Evolutionary conservation across 2,797 vertebrate species (phyloP).

Genomic region (Esox masquinongy): DNA sequence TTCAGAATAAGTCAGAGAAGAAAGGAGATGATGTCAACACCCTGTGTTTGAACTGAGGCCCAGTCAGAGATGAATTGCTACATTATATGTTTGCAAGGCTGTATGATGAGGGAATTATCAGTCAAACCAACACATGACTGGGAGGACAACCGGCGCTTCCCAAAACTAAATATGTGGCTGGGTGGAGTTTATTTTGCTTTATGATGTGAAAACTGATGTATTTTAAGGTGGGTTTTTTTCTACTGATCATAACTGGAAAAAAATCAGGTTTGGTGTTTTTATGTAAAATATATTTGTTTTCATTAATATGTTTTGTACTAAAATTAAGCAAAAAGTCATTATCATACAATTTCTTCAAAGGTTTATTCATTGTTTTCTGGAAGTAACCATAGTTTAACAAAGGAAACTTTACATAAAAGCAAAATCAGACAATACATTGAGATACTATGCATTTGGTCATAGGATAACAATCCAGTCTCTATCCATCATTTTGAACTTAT

Average conservation of each 20-base stretch:
- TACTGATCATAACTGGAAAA: no score
- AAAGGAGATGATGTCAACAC: conserved; percentile 12
- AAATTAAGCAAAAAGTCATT: conserved; percentile 32
- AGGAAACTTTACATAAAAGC: conserved; percentile 65
- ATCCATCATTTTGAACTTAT: conserved; percentile 69
- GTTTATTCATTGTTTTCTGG: conserved; percentile 80
- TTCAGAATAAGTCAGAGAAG: conserved; percentile 16
- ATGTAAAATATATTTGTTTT: not conserved
- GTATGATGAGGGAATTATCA: conserved; percentile 30
- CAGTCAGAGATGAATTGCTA: conserved; percentile 37
- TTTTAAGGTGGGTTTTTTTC: no score
- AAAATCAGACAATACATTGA: conserved; percentile 74
- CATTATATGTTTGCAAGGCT: conserved; percentile 25
- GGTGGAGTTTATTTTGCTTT: not conserved
- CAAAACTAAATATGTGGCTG: not conserved
- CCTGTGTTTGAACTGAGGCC: conserved; percentile 31
- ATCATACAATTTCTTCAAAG: conserved; percentile 60
- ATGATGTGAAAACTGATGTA: not conserved
- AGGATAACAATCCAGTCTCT: conserved; percentile 85
- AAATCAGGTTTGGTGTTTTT: not conserved
- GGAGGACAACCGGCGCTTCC: not conserved
- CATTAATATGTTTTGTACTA: not conserved
- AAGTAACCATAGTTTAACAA: conserved; percentile 74
- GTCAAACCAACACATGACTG: not conserved
- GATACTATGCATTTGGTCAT: conserved; percentile 82